Base-by-base conservation (phyloP, 2,113 vertebrate species). In the Oreochromis niloticus region DNA sequence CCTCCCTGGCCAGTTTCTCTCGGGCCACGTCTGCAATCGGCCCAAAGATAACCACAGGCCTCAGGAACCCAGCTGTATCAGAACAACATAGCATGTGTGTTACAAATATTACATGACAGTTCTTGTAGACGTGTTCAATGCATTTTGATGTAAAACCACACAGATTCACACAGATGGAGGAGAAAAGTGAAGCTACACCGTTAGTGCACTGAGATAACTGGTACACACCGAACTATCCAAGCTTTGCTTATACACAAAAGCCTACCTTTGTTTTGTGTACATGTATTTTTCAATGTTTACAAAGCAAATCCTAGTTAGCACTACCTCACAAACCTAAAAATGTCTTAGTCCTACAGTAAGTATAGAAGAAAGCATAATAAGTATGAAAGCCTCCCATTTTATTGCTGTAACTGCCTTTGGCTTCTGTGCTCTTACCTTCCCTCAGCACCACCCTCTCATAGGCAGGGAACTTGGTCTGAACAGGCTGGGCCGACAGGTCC, bases 401-500 rank as follows among this genome's bases (percentile, higher is more conserved):
- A 75, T 57, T 59, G 34, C 16, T 8, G 14, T 46, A 12, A 39
- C 24, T 48, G 32, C 19, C 5, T 9, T 39, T 66, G 13, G 2
- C 9, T 6, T 59, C 7, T 66, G 36, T 30, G 27, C 7, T 24
- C 91, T 79, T 91, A 99, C 99, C 99, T 97, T 99, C 99, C 91
- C 99, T 97, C 89, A 99, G 98, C 91, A 99, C 99, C 86, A 99
- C 98, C 90, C 99, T 97, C 92, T 99, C 98, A 14, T 99, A 99
- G 2, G 99, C 99, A 39, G 99, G 99, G 93, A 99, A 99, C 94
- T 99, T 99, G 0, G 98, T 99, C 87, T 99, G 98, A 88, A 99
- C 98, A 10, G 98, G 99, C 13, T 99, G 99, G 46, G 98, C 98
- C 1, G 98, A 99, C 89, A 99, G 95, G 91, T 99, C 99, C 87